Percentiles rank a stretch among this genome's conserved stretches.
Evolutionary conservation across 2,113 vertebrate genomes (phyloP).

Genomic region (Chroicocephalus ridibundus): DNA sequence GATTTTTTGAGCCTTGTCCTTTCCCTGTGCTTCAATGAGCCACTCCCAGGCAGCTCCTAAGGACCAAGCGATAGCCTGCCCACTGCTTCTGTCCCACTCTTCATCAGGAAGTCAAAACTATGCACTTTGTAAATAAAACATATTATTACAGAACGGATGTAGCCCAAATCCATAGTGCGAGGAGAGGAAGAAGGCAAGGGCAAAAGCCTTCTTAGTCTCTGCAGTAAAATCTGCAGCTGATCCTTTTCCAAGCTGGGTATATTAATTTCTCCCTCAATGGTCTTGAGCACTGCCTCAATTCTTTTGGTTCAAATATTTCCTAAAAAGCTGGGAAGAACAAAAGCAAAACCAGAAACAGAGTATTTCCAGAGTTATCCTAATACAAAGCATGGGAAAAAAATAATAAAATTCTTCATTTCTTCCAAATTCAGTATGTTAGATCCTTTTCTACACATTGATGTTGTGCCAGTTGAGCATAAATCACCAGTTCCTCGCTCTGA

Average conservation of each 20-base stretch:
- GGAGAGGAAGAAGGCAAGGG: neutral
- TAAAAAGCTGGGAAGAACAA: constrained; percentile 27
- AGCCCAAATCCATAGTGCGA: neutral
- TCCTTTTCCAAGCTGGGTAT: neutral
- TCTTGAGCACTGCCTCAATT: neutral
- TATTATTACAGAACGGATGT: neutral
- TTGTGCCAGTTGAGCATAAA: neutral
- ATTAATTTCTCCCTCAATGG: neutral
- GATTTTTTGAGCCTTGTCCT: neutral
- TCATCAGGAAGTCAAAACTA: neutral
- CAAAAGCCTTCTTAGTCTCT: neutral
- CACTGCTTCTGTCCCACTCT: neutral
- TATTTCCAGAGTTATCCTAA: constrained; percentile 30
- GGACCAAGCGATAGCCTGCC: neutral
- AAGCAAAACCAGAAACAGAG: constrained; percentile 29
- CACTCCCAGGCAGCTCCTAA: neutral
- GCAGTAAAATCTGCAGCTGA: neutral
- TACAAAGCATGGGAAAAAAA: neutral
- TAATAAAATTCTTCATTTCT: neutral
- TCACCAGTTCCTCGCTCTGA: neutral
- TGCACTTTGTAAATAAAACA: neutral
- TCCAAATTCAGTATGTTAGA: neutral
- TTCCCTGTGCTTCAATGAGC: neutral
- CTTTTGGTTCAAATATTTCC: constrained; percentile 1
- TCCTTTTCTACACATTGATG: neutral